phyloP scores from a whole-genome alignment of 1,140 invertebrate genomes.

The Cydia strobilella region DNA sequence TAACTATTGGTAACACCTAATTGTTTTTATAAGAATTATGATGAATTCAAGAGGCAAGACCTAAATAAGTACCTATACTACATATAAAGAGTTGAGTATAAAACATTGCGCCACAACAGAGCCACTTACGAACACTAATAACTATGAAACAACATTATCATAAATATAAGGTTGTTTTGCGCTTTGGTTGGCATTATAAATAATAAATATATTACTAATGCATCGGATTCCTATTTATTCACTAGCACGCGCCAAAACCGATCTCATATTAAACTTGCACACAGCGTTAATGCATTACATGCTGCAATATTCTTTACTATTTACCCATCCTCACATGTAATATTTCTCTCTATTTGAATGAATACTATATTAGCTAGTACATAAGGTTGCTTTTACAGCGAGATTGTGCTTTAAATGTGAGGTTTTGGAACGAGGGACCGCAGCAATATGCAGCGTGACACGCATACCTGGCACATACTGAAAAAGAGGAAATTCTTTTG shows the following conservation, averaged over 20 bases:
- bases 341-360: not conserved
- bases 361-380: not conserved
- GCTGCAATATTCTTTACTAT: not conserved
- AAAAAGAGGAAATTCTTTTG: slow-evolving; percentile 10
- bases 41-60: too few relatives aligned
- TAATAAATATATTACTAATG: slow-evolving; percentile 20
- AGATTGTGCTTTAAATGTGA: not conserved
- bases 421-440: not conserved
- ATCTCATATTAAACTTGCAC: slow-evolving; percentile 19
- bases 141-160: not conserved
- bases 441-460: slow-evolving; percentile 12
- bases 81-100: too few relatives aligned
- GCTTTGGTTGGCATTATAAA: not conserved
- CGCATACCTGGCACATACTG: not conserved
- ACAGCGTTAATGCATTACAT: slow-evolving; percentile 18
- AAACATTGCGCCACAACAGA: not conserved
- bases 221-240: slow-evolving; percentile 14
- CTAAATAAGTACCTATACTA: too few relatives aligned
- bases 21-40: too few relatives aligned
- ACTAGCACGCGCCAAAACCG: slow-evolving; percentile 7
- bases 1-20: too few relatives aligned
- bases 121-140: not conserved
- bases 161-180: not conserved
- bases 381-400: not conserved
- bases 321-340: slow-evolving; percentile 1